Conservation (phyloP, 2,888 invertebrate genomes). For the Cheilosia grossa region DNA sequence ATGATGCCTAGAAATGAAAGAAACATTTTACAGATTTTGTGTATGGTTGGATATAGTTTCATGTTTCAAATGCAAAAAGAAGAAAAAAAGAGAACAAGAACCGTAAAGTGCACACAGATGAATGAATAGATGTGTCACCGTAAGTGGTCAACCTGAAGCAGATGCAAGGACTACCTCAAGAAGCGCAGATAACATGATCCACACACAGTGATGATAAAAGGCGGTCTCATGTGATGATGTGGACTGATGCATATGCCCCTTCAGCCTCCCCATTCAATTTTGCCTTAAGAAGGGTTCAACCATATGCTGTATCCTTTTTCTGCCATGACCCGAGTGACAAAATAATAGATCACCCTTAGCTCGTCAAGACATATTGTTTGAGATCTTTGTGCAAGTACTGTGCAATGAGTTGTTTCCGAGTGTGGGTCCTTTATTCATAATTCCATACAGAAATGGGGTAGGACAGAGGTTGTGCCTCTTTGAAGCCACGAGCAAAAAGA, state of each 20-base stretch:
- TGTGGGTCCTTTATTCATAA: conserved; percentile 60
- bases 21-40: conserved; percentile 62
- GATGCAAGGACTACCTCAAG: conserved; percentile 45
- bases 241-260: conserved; percentile 27
- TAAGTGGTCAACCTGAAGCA: conserved; percentile 70
- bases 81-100: conserved; percentile 20
- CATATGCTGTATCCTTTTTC: conserved; percentile 29
- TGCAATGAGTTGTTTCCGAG: conserved; percentile 8
- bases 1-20: conserved; percentile 90
- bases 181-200: conserved; percentile 25
- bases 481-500: conserved; percentile 42
- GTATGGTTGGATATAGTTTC: conserved; percentile 19
- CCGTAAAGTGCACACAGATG: conserved; percentile 47
- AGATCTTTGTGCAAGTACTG: conserved; percentile 42
- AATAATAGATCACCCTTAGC: conserved; percentile 64
- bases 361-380: conserved; percentile 65
- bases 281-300: conserved; percentile 28
- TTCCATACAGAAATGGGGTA: conserved; percentile 19
- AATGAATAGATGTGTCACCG: conserved; percentile 67
- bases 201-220: conserved; percentile 43
- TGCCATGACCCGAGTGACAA: conserved; percentile 58
- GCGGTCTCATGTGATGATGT: conserved; percentile 22
- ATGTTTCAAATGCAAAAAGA: conserved; percentile 2
- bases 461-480: conserved; percentile 36
- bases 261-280: conserved; percentile 39